A percentile compares a stretch with the other conserved stretches of the same genome.
Conservation (phyloP, 1,140 invertebrate genomes). For the Diorhabda carinulata region DNA sequence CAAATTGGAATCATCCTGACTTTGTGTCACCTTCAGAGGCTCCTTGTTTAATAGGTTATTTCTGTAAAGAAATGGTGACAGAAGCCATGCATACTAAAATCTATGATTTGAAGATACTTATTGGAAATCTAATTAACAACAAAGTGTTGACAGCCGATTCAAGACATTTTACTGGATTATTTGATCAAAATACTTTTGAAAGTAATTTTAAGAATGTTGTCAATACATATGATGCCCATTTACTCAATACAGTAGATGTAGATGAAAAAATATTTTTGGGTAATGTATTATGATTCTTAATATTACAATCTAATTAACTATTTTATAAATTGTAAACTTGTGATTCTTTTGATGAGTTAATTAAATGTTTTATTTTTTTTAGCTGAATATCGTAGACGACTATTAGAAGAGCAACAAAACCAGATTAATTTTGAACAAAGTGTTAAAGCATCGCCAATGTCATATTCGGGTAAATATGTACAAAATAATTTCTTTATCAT, state of each 20-base stretch:
- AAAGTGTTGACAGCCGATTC: conserved; percentile 66
- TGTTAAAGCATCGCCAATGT: conserved; percentile 22
- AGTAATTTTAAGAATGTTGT: conserved; percentile 79
- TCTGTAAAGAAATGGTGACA: conserved; percentile 76
- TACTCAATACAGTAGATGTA: conserved; percentile 89
- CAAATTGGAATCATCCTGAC: conserved; percentile 64
- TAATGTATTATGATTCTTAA: conserved; percentile 38
- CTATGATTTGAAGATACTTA: conserved; percentile 77
- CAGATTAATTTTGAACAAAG: conserved; percentile 16
- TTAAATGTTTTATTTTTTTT: conserved; percentile 23
- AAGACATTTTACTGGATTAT: conserved; percentile 62
- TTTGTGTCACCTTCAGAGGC: conserved; percentile 63
- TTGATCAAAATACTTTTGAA: conserved; percentile 72
- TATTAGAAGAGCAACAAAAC: conserved; percentile 36
- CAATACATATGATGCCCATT: conserved; percentile 85
- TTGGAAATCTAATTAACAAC: conserved; percentile 77
- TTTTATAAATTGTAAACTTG: no score
- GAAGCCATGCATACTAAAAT: conserved; percentile 90
- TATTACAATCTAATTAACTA: conserved; percentile 7
- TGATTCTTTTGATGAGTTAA: no score
- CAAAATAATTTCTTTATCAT: no score
- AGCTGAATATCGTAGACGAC: conserved; percentile 38
- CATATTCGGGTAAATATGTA: conserved; percentile 27
- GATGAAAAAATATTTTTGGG: conserved; percentile 93
- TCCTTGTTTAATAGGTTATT: conserved; percentile 76